phyloP scores from a whole-genome alignment of 2,888 invertebrate species.

The Cheilosia soror region DNA sequence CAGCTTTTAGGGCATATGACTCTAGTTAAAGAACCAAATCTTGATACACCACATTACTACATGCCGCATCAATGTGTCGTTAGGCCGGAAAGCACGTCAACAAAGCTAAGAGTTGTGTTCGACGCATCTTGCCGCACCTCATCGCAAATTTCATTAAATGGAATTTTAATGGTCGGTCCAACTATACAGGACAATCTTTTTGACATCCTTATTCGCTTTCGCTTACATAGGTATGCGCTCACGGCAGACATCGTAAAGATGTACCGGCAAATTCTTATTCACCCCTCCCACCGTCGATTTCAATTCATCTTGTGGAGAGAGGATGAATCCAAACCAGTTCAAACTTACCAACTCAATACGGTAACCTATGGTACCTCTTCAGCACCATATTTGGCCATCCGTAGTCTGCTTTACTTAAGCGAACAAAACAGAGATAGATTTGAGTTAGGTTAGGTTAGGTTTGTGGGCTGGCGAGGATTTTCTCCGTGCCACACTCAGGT shows the following conservation, averaged over 20 bases:
- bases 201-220: neutral
- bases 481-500: no score
- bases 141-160: neutral
- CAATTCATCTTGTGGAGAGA: neutral
- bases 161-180: neutral
- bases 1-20: neutral
- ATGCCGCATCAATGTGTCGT: conserved; percentile 4
- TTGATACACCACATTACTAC: conserved; percentile 13
- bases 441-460: no score
- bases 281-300: neutral
- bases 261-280: neutral
- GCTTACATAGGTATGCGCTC: neutral
- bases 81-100: neutral
- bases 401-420: neutral
- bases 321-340: neutral
- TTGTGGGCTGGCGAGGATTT: no score
- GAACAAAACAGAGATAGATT: neutral
- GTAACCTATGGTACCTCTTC: neutral
- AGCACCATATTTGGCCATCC: neutral
- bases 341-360: neutral
- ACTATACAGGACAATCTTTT: no score
- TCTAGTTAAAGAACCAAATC: neutral
- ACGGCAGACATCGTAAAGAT: neutral
- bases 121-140: neutral
- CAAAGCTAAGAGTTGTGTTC: neutral